These are phyloP conservation scores for Caenorhabditis brenneri DNA, from an alignment of 1,140 invertebrate species.

Conservation along the genomic window DNA sequence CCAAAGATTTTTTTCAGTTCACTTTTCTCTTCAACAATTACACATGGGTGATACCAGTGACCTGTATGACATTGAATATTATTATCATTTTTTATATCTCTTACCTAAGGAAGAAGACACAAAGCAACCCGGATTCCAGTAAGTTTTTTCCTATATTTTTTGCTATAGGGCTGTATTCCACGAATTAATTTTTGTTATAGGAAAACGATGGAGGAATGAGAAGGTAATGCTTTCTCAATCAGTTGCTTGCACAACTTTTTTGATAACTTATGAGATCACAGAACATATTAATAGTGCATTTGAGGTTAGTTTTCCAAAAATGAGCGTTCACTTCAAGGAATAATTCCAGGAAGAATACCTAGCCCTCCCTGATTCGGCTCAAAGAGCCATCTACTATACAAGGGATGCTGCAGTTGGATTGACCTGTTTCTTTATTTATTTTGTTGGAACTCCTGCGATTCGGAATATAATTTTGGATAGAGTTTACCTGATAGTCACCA, in stretches of 20 bases:
- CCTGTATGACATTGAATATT: background rate
- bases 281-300: background rate
- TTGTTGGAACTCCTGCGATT: background rate
- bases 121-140: background rate
- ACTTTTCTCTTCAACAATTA: background rate
- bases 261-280: background rate
- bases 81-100: background rate
- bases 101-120: background rate
- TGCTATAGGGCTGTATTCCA: background rate
- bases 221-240: background rate
- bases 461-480: background rate
- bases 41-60: background rate
- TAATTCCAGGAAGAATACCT: background rate
- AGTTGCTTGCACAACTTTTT: background rate
- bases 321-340: too few relatives aligned
- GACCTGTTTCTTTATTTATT: constrained; percentile 3
- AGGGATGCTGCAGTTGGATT: background rate
- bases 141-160: background rate
- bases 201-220: background rate
- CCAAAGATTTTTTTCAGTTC: background rate
- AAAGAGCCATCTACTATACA: background rate
- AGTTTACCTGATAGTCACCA: background rate
- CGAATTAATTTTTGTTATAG: background rate
- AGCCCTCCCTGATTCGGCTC: background rate
- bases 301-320: too few relatives aligned